Evolutionary conservation across 2,888 invertebrate species (phyloP), one percentile per base, ranked within the genome.

Genomic region (Andrena dorsata): DNA sequence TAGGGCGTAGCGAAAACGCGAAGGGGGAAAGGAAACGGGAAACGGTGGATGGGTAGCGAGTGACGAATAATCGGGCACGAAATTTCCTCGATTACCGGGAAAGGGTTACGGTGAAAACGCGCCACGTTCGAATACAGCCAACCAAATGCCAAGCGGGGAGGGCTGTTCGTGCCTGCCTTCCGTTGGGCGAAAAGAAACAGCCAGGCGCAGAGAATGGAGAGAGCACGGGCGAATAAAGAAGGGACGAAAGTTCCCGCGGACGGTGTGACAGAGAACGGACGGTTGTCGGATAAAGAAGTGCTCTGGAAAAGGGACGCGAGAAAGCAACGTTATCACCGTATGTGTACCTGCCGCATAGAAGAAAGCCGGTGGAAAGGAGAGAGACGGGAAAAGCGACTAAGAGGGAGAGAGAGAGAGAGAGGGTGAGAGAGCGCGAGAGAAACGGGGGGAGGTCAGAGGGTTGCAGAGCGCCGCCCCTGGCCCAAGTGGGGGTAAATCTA

Each of bases 401-500:
- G 7, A 32, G 8, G 26, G 41, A 2, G 70, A 51, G 65, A 0
- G 82, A 68, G 58, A 73, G 26, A 69, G 41, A 32, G 78, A 30
- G 51, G n/a, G n/a, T n/a, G n/a, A 30, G 51, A 51, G 61, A 72
- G 10, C 0, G 41, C 0, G 41, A 8, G 35, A 70, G 35, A 35
- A 35, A 35, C 35, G 64, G 35, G 69, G 64, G 68, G 76, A 84
- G 71, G 75, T 72, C 71, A 61, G 73, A 72, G 74, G 74, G 84
- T 84, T 72, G 82, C 41, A 53, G 70, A 75, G 84, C 74, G 64
- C 85, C 85, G 85, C 85, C 84, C 79, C 73, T 65, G 28, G 10
- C 10, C 13, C 32, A 10, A 26, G 82, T 77, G 84, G 89, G 88
- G 89, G 78, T 80, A 84, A 88, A 82, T 84, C 85, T 85, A 89